A percentile compares a stretch with the other conserved stretches of the same genome.
Evolutionary conservation across 1,140 invertebrate species (phyloP).

Genomic region (Lordiphosa clarofinis): DNA sequence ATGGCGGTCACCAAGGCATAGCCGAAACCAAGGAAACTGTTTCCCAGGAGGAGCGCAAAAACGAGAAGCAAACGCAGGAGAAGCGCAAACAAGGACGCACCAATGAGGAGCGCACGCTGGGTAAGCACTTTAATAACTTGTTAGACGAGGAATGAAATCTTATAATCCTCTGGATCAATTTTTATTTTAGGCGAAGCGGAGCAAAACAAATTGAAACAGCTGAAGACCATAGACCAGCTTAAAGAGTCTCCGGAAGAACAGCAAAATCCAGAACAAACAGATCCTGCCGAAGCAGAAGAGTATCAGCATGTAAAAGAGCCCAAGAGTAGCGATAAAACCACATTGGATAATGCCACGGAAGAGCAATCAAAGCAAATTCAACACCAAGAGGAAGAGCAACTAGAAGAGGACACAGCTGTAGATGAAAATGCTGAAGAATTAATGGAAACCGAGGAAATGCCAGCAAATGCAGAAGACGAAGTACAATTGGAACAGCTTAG

Average conservation of each 20-base stretch:
- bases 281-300: slow-evolving; percentile 80
- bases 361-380: slow-evolving; percentile 90
- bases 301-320: slow-evolving; percentile 93
- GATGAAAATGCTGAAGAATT: slow-evolving; percentile 81
- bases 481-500: slow-evolving; percentile 81
- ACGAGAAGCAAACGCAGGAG: slow-evolving; percentile 65
- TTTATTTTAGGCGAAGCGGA: slow-evolving; percentile 75
- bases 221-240: slow-evolving; percentile 82
- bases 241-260: slow-evolving; percentile 80
- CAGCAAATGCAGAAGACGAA: slow-evolving; percentile 62
- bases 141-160: too few relatives aligned
- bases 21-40: slow-evolving; percentile 80
- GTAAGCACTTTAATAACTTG: slow-evolving; percentile 17
- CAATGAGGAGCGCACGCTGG: slow-evolving; percentile 84
- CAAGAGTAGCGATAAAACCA: slow-evolving; percentile 83
- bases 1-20: slow-evolving; percentile 82
- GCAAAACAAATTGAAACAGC: slow-evolving; percentile 81
- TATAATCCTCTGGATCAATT: too few relatives aligned
- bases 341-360: slow-evolving; percentile 87
- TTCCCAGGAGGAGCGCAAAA: slow-evolving; percentile 73
- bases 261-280: slow-evolving; percentile 74
- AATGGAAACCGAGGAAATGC: slow-evolving; percentile 59
- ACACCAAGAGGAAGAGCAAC: slow-evolving; percentile 82
- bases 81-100: slow-evolving; percentile 75
- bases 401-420: slow-evolving; percentile 82